Conservation (phyloP, 2,797 vertebrate species). For the Danionella dracula region DNA sequence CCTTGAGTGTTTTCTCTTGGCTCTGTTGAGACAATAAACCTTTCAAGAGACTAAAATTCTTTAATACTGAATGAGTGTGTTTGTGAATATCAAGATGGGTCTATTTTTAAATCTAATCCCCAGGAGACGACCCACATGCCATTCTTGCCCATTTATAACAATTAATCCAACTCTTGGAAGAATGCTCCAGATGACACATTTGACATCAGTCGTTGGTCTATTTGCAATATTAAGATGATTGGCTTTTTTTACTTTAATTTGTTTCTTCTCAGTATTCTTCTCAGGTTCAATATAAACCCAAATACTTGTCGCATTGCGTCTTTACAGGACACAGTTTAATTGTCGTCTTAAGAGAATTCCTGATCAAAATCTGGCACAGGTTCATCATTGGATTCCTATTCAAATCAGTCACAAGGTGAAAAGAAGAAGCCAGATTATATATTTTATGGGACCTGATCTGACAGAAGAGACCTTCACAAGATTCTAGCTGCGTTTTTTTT, state of each 20-base stretch:
- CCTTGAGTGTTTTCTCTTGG: no score
- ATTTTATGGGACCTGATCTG: background rate
- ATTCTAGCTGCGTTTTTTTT: background rate
- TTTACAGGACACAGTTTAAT: background rate
- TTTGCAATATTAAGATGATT: no score
- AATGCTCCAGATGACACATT: no score
- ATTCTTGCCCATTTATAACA: constrained; percentile 21
- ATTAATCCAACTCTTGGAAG: constrained; percentile 18
- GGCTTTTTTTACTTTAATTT: background rate
- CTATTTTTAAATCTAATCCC: constrained; percentile 14
- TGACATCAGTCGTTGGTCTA: no score
- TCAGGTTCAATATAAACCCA: background rate
- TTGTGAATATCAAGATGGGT: constrained; percentile 8
- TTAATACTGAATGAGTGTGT: constrained; percentile 41
- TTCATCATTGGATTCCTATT: constrained; percentile 6
- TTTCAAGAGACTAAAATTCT: constrained; percentile 50
- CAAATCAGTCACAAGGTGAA: background rate
- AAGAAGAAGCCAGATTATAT: no score
- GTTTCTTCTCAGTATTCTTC: no score
- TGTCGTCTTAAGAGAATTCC: background rate
- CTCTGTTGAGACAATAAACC: constrained; percentile 38
- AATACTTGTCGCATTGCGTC: background rate
- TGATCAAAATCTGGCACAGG: background rate
- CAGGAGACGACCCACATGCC: constrained; percentile 1
- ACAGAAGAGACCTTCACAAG: background rate